These are phyloP conservation scores for Metaphire vulgaris DNA, from an alignment of 1,140 invertebrate species.

Conservation along the genomic window DNA sequence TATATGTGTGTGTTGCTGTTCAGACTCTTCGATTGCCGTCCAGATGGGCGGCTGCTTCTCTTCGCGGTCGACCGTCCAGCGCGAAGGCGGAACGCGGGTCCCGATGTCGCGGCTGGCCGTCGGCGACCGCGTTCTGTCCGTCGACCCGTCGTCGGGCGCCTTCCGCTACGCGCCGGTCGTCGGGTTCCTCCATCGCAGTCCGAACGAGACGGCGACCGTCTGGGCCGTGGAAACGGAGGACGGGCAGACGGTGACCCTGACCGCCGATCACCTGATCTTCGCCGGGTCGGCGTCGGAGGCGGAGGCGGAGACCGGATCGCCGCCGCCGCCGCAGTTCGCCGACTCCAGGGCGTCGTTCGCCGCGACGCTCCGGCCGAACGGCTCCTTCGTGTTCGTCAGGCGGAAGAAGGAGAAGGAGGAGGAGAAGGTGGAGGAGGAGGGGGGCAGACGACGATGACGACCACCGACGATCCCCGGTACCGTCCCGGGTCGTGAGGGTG, in stretches of 20 bases:
- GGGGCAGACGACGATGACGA: no score
- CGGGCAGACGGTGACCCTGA: conserved; percentile 66
- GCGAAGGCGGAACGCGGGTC: conserved; percentile 52
- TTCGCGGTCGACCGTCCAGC: conserved; percentile 59
- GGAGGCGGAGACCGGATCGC: no score
- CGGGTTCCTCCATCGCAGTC: conserved; percentile 77
- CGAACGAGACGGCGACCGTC: conserved; percentile 63
- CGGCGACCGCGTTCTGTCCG: conserved; percentile 74
- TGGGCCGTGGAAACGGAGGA: conserved; percentile 65
- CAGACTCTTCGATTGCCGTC: conserved; percentile 83
- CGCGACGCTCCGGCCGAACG: conserved; percentile 26
- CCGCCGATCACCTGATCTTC: conserved; percentile 68
- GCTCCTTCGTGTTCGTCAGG: background rate
- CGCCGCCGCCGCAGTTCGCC: background rate
- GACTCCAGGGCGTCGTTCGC: conserved; percentile 38
- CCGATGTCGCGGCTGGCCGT: conserved; percentile 61
- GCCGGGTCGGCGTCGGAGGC: conserved; percentile 10
- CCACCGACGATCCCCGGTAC: no score
- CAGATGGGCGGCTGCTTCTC: conserved; percentile 75
- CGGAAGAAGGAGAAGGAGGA: background rate
- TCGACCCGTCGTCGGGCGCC: conserved; percentile 55
- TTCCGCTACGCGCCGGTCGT: conserved; percentile 73
- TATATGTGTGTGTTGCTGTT: no score
- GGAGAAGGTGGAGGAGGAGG: no score
- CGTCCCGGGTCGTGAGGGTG: conserved; percentile 61